Evolutionary conservation across 2,888 invertebrate genomes (phyloP).

Genomic region (Geotrupes spiniger): DNA sequence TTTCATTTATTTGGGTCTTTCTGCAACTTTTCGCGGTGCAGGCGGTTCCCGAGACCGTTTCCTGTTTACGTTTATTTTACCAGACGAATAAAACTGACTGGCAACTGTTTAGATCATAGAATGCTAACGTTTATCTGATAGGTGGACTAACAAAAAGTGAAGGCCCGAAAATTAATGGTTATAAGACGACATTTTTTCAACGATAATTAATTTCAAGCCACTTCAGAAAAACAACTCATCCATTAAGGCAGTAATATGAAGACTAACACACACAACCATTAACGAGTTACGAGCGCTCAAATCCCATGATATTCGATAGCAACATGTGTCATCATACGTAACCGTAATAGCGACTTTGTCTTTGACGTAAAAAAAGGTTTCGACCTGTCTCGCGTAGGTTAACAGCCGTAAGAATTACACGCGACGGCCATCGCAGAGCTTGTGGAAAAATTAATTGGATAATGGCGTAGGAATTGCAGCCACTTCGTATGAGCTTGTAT

Average conservation of each 20-base stretch:
- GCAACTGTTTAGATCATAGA: slow-evolving; percentile 19
- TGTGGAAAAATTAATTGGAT: no score
- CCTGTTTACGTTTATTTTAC: slow-evolving; percentile 11
- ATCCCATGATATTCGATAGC: slow-evolving; percentile 36
- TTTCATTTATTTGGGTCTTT: no score
- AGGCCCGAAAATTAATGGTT: slow-evolving; percentile 25
- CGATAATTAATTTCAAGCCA: slow-evolving; percentile 47
- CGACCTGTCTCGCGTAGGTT: slow-evolving; percentile 27
- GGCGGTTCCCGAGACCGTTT: slow-evolving; percentile 2
- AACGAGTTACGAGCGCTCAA: slow-evolving; percentile 25
- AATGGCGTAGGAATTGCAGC: no score
- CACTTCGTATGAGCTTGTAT: no score
- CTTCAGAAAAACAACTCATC: slow-evolving; percentile 48
- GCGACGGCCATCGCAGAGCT: slow-evolving; percentile 15
- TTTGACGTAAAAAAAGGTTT: slow-evolving; percentile 23
- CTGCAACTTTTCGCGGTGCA: no score
- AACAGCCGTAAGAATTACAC: slow-evolving; percentile 13
- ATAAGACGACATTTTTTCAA: slow-evolving; percentile 25
- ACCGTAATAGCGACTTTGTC: slow-evolving; percentile 5
- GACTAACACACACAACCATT: slow-evolving; percentile 25
- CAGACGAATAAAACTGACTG: slow-evolving; percentile 14
- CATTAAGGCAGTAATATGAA: slow-evolving; percentile 38
- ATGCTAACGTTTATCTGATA: slow-evolving; percentile 22
- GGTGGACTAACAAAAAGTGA: slow-evolving; percentile 26
- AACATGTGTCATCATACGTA: slow-evolving; percentile 34